A percentile compares a stretch with the other conserved stretches of the same genome.
These are phyloP conservation scores for Anoura caudifer DNA, from an alignment of 2,113 vertebrate genomes.

Conservation along the genomic window DNA sequence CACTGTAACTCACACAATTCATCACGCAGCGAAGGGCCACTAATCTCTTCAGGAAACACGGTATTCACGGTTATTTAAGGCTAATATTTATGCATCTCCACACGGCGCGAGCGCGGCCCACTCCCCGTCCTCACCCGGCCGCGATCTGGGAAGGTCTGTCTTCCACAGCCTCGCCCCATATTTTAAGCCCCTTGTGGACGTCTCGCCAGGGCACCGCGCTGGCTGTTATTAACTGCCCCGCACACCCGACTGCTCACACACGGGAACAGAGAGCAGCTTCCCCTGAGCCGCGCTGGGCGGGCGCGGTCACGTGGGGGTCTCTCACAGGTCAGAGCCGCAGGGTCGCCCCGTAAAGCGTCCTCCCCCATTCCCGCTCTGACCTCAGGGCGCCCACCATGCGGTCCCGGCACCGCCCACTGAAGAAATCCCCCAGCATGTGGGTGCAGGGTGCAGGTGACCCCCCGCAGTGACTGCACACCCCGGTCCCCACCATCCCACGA, in stretches of 20 bases:
- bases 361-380: slow-evolving; percentile 45
- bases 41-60: slow-evolving; percentile 86
- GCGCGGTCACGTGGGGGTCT: neutral
- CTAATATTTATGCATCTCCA: slow-evolving; percentile 85
- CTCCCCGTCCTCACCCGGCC: slow-evolving; percentile 34
- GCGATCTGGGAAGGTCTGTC: slow-evolving; percentile 74
- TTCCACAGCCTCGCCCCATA: slow-evolving; percentile 63
- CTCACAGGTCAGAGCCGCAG: neutral
- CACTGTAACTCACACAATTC: slow-evolving; percentile 84
- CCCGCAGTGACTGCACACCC: neutral
- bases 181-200: slow-evolving; percentile 74
- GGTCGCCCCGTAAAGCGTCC: neutral
- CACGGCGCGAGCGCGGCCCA: slow-evolving; percentile 76
- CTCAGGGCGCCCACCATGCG: neutral
- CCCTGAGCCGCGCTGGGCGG: accelerated
- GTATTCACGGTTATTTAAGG: slow-evolving; percentile 87
- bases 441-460: accelerated
- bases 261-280: slow-evolving; percentile 48
- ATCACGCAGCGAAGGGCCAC: slow-evolving; percentile 83
- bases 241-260: slow-evolving; percentile 59
- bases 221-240: slow-evolving; percentile 76
- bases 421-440: neutral
- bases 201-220: slow-evolving; percentile 44
- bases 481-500: accelerated
- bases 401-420: neutral